phyloP scores from a whole-genome alignment of 2,113 vertebrate species.

The Macroglossus sobrinus region DNA sequence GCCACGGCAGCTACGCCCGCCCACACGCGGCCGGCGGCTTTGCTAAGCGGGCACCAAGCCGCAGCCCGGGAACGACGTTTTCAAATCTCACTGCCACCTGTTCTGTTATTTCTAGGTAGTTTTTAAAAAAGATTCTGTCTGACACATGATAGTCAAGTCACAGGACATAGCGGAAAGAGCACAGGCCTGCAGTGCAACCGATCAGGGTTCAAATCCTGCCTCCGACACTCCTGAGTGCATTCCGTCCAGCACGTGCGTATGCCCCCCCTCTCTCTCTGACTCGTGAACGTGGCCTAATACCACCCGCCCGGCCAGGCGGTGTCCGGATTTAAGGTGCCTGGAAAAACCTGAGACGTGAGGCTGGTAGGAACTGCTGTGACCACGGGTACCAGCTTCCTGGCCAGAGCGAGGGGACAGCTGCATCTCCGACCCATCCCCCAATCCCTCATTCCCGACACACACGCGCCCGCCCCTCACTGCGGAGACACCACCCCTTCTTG shows the following conservation, averaged over 20 bases:
- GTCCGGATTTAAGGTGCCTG: neutral
- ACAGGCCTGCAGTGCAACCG: neutral
- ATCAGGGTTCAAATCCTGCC: neutral
- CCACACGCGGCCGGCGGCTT: neutral
- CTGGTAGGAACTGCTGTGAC: neutral
- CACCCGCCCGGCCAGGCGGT: rapidly evolving
- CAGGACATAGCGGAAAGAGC: neutral
- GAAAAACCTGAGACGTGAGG: neutral
- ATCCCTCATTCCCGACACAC: neutral
- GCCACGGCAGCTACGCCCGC: neutral
- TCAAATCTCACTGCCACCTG: neutral
- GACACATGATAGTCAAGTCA: neutral
- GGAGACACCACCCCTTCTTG: neutral
- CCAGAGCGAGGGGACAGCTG: neutral
- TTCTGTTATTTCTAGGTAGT: neutral
- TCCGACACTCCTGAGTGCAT: neutral
- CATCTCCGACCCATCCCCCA: neutral
- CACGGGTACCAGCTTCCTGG: neutral
- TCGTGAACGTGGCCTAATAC: neutral
- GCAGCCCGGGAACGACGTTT: neutral
- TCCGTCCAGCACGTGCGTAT: neutral
- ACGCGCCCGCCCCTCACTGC: too few species aligned
- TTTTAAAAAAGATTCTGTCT: neutral
- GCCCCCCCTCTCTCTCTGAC: neutral
- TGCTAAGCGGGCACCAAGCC: neutral